Conservation (phyloP, 1,140 invertebrate genomes). For the Watersipora subatra region DNA sequence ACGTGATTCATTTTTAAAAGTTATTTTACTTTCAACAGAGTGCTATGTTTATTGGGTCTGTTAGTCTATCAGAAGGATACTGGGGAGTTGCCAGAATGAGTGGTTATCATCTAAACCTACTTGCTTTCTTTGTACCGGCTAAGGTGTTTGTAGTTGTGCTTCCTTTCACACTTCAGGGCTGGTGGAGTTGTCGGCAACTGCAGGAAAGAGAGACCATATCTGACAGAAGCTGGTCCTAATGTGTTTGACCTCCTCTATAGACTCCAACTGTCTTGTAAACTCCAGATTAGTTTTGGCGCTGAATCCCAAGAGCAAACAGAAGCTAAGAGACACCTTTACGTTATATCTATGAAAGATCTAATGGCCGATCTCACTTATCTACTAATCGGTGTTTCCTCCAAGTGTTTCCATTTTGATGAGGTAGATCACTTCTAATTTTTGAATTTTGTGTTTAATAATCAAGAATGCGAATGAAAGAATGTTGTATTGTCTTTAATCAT, state of each 20-base stretch:
- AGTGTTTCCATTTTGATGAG: constrained; percentile 12
- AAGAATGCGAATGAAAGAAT: too few relatives aligned
- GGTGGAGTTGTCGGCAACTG: not conserved
- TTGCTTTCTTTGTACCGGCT: too few relatives aligned
- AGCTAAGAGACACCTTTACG: not conserved
- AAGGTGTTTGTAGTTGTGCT: too few relatives aligned
- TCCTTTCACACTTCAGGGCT: not conserved
- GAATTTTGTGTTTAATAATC: too few relatives aligned
- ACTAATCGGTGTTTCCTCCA: constrained; percentile 22
- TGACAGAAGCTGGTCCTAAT: constrained; percentile 23
- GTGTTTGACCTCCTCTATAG: constrained; percentile 18
- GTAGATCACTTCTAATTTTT: too few relatives aligned
- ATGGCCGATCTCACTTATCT: constrained; percentile 19
- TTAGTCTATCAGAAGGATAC: not conserved
- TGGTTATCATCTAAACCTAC: too few relatives aligned
- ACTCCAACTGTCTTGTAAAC: constrained; percentile 10
- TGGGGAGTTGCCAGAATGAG: too few relatives aligned
- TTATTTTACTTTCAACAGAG: not conserved
- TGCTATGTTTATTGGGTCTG: not conserved
- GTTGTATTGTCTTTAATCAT: not conserved
- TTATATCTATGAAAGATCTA: constrained; percentile 13
- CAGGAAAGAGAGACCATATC: constrained; percentile 20
- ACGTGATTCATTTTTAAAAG: not conserved
- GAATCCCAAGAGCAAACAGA: too few relatives aligned
- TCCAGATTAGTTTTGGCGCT: constrained; percentile 10